Evolutionary conservation across 1,140 invertebrate genomes (phyloP).

Genomic region (Diachasma alloeum): DNA sequence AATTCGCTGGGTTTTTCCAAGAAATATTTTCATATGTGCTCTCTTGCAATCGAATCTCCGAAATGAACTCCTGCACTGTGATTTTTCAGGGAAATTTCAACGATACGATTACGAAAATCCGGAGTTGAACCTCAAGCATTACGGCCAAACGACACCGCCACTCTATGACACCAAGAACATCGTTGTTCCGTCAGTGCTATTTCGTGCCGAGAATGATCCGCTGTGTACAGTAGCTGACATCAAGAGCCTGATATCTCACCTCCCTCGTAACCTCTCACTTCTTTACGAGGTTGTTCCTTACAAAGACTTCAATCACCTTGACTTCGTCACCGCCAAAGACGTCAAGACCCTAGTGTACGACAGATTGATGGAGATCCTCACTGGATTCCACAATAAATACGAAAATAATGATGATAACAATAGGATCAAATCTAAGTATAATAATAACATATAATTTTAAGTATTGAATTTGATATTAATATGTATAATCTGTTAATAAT

Average conservation of each 20-base stretch:
- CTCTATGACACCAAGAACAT: constrained; percentile 49
- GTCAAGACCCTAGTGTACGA: constrained; percentile 35
- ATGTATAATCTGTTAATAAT: not conserved
- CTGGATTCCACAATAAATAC: not conserved
- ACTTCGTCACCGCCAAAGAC: constrained; percentile 45
- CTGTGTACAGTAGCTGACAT: not conserved
- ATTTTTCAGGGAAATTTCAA: constrained; percentile 31
- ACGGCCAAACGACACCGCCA: constrained; percentile 58
- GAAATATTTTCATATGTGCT: too few species aligned
- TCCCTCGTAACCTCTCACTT: not conserved
- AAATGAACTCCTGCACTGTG: too few species aligned
- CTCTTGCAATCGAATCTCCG: too few species aligned
- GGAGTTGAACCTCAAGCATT: constrained; percentile 51
- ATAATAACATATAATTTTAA: not conserved
- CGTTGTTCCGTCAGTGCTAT: not conserved
- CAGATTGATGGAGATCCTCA: constrained; percentile 13
- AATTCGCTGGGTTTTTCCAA: too few species aligned
- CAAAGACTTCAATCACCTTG: constrained; percentile 47
- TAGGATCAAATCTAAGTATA: not conserved
- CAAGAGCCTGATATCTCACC: not conserved
- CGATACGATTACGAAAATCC: constrained; percentile 54
- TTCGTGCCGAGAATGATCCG: constrained; percentile 21
- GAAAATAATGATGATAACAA: not conserved
- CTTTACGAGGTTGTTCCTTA: constrained; percentile 30
- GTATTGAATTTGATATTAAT: not conserved